phyloP scores from a whole-genome alignment of 2,888 invertebrate species.

The Ditula angustiorana region DNA sequence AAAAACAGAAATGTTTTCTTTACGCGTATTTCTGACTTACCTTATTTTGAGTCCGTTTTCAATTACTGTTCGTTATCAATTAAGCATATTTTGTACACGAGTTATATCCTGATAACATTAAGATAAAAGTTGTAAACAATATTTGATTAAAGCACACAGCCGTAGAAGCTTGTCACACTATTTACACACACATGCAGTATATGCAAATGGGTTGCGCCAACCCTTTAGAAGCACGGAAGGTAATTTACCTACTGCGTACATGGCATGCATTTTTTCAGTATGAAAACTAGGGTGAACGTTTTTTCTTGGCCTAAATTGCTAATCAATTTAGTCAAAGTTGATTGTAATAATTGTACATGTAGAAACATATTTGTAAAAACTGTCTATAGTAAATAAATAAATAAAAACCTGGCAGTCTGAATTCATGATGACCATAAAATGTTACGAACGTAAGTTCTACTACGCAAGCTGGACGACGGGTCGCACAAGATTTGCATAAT shows the following conservation, averaged over 20 bases:
- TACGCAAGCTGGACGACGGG: slow-evolving; percentile 47
- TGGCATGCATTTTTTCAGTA: slow-evolving; percentile 1
- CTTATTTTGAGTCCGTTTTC: too few relatives aligned
- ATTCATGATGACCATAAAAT: neutral
- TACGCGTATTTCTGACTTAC: too few relatives aligned
- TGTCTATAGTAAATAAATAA: too few relatives aligned
- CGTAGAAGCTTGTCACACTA: neutral
- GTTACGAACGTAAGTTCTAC: neutral
- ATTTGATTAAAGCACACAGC: neutral
- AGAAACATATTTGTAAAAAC: too few relatives aligned
- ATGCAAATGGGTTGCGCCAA: neutral
- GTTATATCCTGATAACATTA: too few relatives aligned
- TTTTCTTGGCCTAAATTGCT: slow-evolving; percentile 18
- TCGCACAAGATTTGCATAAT: slow-evolving; percentile 73
- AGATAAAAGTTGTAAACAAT: too few relatives aligned
- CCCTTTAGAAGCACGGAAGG: slow-evolving; percentile 3
- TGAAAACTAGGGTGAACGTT: neutral
- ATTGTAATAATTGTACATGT: neutral
- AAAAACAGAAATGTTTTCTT: too few relatives aligned
- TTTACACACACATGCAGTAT: neutral
- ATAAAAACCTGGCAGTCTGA: too few relatives aligned
- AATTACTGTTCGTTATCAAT: too few relatives aligned
- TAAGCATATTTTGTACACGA: too few relatives aligned
- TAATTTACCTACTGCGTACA: neutral
- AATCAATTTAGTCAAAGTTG: too few relatives aligned